Base-by-base conservation (phyloP, 2,888 invertebrate species). In the Melinaea menophilus region DNA sequence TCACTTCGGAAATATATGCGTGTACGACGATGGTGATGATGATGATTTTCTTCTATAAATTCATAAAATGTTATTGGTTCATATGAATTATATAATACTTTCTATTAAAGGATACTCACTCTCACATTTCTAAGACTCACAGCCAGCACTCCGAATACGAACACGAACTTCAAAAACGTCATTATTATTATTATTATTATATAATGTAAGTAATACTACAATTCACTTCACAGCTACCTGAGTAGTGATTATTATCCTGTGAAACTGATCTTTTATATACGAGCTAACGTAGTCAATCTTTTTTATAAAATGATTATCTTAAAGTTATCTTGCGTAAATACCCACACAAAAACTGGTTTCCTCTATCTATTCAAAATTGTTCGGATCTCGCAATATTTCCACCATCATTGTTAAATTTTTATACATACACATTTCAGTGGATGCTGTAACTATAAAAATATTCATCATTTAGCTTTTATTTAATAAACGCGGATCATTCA, bases 231-330 rank as follows among this genome's bases (percentile, higher is more conserved):
- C 57, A 60, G 62, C 58, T 61, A 58, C 61, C 31, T 63, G 56
- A 59, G 61, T 63, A 55, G 47, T 61, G 55, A 63, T 59, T 61
- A 45, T 55, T 63, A 55, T 22, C 35, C 61, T 61, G 48, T 58
- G 58, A 51, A 61, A 61, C 41, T 41, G 37, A 56, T 63, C 61
- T 61, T 61, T 41, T 74, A 72, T 74, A 74, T 71, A 74, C 69
- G 56, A 69, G 68, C 64, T 62, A 33, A 56, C 64, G 63, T 65
- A 67, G 57, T 59, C 67, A 63, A 64, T 66, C 59, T 51, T 51
- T 51, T 41, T 51, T 51, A 51, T 31, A 51, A 68, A 65, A 68
- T 72, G 64, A 71, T 71, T 71, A 72, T 71, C 70, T 65, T 35
- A 60, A 55, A 31, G 55, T 55, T 69, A 41, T 41, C 41, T 41